These are phyloP conservation scores for Pterostichus madidus DNA, from an alignment of 2,888 invertebrate species.

Conservation along the genomic window DNA sequence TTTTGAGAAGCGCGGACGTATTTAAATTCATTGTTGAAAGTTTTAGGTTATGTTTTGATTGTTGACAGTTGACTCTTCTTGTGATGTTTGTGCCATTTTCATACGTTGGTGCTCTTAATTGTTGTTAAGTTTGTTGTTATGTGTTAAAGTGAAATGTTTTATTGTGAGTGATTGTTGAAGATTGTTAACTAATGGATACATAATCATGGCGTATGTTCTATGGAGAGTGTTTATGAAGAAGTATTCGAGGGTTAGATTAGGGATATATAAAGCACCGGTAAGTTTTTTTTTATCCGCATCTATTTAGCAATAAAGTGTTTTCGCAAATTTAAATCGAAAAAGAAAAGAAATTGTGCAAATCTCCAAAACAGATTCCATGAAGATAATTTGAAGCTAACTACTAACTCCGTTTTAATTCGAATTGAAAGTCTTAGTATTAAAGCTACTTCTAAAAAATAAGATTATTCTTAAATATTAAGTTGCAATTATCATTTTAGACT, in stretches of 20 bases:
- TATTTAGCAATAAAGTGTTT: no score
- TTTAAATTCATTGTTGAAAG: not conserved
- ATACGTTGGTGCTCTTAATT: not conserved
- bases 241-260: constrained; percentile 80
- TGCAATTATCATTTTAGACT: no score
- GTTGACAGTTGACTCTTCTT: not conserved
- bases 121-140: constrained; percentile 8
- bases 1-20: not conserved
- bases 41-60: not conserved
- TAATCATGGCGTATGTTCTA: constrained; percentile 80
- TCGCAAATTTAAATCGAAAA: no score
- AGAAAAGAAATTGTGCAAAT: no score
- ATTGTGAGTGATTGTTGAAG: constrained; percentile 9
- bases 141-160: constrained; percentile 1
- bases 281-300: not conserved
- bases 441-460: no score
- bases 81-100: constrained; percentile 3
- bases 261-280: constrained; percentile 75
- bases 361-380: no score
- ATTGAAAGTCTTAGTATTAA: no score
- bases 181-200: constrained; percentile 13
- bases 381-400: no score
- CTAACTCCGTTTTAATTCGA: no score
- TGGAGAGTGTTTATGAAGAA: constrained; percentile 82
- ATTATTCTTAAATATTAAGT: no score